Conservation (phyloP, 2,797 vertebrate species). For the Balearica regulorum region DNA sequence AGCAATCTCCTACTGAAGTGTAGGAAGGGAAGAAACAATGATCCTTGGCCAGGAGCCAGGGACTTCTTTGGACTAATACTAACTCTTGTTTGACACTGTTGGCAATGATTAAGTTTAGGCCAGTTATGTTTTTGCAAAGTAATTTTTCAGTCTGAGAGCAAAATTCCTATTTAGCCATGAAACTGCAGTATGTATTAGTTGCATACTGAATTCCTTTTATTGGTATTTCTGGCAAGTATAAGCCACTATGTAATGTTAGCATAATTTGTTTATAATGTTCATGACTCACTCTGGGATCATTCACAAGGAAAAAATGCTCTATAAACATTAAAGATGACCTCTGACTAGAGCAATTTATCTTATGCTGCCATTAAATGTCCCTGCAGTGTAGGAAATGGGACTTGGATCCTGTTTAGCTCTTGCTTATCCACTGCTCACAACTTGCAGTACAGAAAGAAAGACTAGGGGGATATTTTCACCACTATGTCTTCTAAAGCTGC, state of each 20-base stretch:
- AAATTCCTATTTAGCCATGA: neutral
- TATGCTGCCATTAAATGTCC: neutral
- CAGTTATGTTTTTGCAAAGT: neutral
- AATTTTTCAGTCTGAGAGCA: neutral
- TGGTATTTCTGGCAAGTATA: neutral
- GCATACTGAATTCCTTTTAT: neutral
- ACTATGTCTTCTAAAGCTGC: neutral
- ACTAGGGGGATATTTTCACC: neutral
- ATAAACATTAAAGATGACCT: slow-evolving; percentile 24
- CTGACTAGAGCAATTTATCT: neutral
- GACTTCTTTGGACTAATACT: neutral
- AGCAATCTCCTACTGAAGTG: neutral
- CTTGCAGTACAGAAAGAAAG: neutral
- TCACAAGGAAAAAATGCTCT: slow-evolving; percentile 9
- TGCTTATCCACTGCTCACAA: neutral
- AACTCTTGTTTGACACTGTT: neutral
- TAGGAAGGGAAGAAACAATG: neutral
- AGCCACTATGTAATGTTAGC: neutral
- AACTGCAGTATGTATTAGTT: neutral
- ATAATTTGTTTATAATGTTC: neutral
- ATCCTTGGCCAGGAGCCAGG: neutral
- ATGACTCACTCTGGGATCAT: neutral
- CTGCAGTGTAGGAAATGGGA: neutral
- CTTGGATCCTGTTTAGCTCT: neutral
- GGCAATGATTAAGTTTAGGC: neutral